Conservation (phyloP, 2,888 invertebrate species). For the Aspidiotus rigidus region DNA sequence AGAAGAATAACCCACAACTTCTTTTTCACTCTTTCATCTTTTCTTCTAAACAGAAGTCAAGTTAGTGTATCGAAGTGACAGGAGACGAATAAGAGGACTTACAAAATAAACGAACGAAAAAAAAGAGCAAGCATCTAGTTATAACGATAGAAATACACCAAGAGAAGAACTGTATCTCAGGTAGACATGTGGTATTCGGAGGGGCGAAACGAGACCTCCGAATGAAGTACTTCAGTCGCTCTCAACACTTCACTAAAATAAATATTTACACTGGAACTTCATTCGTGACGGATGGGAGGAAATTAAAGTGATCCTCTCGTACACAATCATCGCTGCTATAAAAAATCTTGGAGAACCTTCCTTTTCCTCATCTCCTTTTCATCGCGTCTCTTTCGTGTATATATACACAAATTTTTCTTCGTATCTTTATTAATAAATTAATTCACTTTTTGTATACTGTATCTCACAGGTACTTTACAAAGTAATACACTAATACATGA, state of each 20-base stretch:
- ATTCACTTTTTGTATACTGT: no score
- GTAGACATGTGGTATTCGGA: constrained; percentile 16
- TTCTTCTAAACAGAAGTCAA: constrained; percentile 30
- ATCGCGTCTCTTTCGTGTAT: background rate
- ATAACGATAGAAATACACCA: constrained; percentile 3
- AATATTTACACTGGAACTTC: constrained; percentile 23
- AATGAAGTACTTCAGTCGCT: constrained; percentile 21
- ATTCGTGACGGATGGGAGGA: constrained; percentile 20
- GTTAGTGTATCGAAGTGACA: constrained; percentile 29
- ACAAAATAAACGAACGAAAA: constrained; percentile 8
- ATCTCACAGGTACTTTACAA: background rate
- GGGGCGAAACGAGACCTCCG: constrained; percentile 10
- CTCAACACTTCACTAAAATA: constrained; percentile 31
- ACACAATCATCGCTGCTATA: constrained; percentile 11
- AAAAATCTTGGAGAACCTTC: constrained; percentile 16
- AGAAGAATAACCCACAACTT: constrained; percentile 15
- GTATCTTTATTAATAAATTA: no score
- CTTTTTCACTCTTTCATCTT: constrained; percentile 14
- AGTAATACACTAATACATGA: constrained; percentile 18
- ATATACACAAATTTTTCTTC: background rate
- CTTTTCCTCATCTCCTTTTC: constrained; percentile 6
- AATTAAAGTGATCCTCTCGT: constrained; percentile 27
- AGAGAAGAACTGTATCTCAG: constrained; percentile 23
- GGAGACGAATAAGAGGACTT: constrained; percentile 30
- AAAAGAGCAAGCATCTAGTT: background rate